Conservation (phyloP, 2,113 vertebrate species). For the Alaudala cheleensis region DNA sequence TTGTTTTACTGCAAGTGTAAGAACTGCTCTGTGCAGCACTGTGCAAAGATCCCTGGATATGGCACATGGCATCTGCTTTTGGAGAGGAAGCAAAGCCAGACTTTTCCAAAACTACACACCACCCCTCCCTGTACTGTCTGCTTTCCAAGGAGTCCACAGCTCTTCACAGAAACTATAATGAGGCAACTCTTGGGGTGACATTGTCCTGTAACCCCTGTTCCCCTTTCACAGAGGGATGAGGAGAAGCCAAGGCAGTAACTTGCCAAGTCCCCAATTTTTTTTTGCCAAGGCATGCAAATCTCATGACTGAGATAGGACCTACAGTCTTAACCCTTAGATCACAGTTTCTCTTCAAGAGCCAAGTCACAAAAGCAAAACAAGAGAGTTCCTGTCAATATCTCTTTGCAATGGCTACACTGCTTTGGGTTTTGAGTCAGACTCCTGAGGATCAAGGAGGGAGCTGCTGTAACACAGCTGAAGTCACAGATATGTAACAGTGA, state of each 20-base stretch:
- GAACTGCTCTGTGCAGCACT: neutral
- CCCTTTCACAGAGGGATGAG: neutral
- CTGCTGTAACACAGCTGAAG: neutral
- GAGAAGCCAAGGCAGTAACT: neutral
- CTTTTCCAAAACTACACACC: neutral
- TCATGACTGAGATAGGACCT: neutral
- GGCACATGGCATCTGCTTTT: neutral
- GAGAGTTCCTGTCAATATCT: neutral
- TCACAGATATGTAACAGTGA: neutral
- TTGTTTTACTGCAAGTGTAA: neutral
- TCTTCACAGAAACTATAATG: neutral
- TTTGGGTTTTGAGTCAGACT: neutral
- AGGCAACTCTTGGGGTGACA: neutral
- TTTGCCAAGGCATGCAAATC: neutral
- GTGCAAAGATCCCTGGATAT: neutral
- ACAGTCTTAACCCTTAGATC: neutral
- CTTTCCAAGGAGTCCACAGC: neutral
- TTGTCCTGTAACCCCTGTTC: neutral
- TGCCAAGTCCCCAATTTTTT: too few relatives aligned
- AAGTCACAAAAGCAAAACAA: neutral
- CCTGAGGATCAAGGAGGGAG: neutral
- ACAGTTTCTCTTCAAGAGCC: neutral
- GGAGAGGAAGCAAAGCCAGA: neutral
- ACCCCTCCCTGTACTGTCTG: neutral
- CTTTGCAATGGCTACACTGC: neutral